phyloP scores from a whole-genome alignment of 2,113 vertebrate species.

The Archilochus colubris region DNA sequence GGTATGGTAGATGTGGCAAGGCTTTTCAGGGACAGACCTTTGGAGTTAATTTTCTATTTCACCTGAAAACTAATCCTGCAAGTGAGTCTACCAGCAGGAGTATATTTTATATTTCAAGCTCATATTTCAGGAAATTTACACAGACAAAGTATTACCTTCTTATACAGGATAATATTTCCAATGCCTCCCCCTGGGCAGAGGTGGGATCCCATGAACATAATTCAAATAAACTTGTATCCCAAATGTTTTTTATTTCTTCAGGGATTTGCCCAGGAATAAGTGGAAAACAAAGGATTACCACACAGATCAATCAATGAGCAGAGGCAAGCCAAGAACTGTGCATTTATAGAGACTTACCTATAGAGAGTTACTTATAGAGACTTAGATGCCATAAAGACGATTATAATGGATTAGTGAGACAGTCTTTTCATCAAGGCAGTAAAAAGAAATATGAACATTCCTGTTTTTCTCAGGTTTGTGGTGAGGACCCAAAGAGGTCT shows the following conservation, averaged over 20 bases:
- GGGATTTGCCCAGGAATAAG: neutral
- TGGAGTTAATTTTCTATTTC: neutral
- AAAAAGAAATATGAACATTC: neutral
- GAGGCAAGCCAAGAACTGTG: neutral
- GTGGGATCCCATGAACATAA: neutral
- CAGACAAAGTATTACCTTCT: neutral
- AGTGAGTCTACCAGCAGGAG: neutral
- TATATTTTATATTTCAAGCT: neutral
- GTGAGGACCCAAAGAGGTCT: neutral
- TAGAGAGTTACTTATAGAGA: neutral
- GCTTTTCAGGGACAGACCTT: neutral
- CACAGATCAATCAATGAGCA: neutral
- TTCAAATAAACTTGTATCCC: neutral
- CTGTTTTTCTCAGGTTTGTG: neutral
- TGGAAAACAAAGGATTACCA: neutral
- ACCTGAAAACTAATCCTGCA: neutral
- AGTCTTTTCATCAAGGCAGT: neutral
- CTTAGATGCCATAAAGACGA: neutral
- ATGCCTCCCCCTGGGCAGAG: neutral
- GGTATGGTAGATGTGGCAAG: neutral
- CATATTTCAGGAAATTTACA: neutral
- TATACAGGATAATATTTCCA: neutral
- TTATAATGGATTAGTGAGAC: neutral
- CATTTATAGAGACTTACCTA: neutral
- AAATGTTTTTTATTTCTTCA: neutral